A percentile compares a stretch with the other conserved stretches of the same genome.
Conservation (phyloP, 2,113 vertebrate genomes). For the Callorhinus ursinus region DNA sequence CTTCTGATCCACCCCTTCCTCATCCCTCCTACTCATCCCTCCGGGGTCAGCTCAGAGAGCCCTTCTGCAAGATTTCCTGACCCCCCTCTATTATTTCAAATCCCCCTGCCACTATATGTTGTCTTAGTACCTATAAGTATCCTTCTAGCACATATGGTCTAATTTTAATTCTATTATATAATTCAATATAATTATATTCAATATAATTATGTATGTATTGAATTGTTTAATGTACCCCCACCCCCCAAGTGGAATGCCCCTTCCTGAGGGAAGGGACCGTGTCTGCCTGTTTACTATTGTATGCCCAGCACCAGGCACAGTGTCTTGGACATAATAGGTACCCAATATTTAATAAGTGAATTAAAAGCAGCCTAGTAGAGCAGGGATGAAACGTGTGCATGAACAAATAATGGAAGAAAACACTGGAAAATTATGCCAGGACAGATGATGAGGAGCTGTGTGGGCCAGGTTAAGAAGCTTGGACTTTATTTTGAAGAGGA, state of each 20-base stretch:
- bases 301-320: background rate
- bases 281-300: background rate
- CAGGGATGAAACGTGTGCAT: background rate
- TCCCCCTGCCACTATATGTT: background rate
- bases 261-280: background rate
- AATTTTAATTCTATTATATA: too few relatives aligned
- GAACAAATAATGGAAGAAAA: background rate
- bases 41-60: background rate
- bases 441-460: background rate
- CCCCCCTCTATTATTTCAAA: background rate
- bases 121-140: background rate
- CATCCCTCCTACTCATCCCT: background rate
- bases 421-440: background rate
- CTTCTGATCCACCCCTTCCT: background rate
- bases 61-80: background rate
- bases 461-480: background rate
- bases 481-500: background rate
- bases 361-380: background rate
- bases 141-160: background rate
- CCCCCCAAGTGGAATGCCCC: background rate
- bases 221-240: background rate
- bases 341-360: background rate
- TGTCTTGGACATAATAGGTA: background rate
- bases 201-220: background rate
- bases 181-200: background rate